Evolutionary conservation across 2,888 invertebrate species (phyloP), one percentile per base, ranked within the genome.

Genomic region (Chirona hameri): DNA sequence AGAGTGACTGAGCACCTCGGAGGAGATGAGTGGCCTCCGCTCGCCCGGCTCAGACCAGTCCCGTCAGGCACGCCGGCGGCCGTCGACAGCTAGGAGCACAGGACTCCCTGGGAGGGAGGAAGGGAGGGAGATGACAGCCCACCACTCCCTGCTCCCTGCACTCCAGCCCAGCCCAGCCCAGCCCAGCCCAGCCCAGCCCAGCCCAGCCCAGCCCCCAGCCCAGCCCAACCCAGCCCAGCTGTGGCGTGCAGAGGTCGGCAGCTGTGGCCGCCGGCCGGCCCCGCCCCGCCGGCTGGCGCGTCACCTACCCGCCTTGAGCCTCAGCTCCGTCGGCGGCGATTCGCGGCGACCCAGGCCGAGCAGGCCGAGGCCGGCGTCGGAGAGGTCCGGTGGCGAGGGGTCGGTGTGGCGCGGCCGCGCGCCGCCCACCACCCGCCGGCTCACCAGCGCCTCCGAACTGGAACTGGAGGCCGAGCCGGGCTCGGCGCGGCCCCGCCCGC

Each of bases 381-480:
- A 10, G 24, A 9, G n/a, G 60, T 1, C 1, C 60, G 24, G 60
- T n/a, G 60, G 69, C 21, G 72, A 31, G 39, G 12, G 31, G 29
- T 72, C 72, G 39, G 9, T 15, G 46, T 39, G 39, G 76, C 76
- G 14, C 24, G 76, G 24, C 76, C 24, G 76, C 46, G 76, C 76
- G 21, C 39, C 39, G 76, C 76, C 76, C 18, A 46, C 12, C 5
- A 76, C 76, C 7, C 39, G 39, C 76, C 76, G 27, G 76, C 24
- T 90, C 81, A 90, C 90, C 69, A 87, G 86, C 15, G 87, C 87
- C 84, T 90, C 90, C 52, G 89, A 86, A 10, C 88, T 87, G 7
- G 89, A 87, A 7, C 89, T 89, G 84, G 89, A 90, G 76, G 12
- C 18, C 1, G 89, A 88, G 85, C 90, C 89, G 87, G 88, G 90